These are phyloP conservation scores for Casuarius casuarius DNA, from an alignment of 2,113 vertebrate species.

Conservation along the genomic window DNA sequence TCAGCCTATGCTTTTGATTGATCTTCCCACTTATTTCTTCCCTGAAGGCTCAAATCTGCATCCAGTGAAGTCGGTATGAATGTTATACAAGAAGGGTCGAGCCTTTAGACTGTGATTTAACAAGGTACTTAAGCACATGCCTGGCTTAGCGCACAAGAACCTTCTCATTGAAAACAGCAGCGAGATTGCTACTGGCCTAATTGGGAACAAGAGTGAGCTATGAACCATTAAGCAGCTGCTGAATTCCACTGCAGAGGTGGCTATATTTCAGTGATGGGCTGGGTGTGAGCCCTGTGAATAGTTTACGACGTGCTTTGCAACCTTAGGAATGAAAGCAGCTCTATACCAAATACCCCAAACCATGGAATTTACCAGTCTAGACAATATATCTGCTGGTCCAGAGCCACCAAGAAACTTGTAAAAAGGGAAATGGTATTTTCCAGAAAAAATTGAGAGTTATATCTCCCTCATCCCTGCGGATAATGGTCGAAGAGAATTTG, in stretches of 20 bases:
- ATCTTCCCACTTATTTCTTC: conserved; percentile 17
- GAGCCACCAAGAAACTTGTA: background rate
- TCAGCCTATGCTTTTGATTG: conserved; percentile 6
- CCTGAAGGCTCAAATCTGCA: conserved; percentile 24
- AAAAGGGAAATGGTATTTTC: conserved; percentile 4
- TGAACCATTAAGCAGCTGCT: conserved; percentile 41
- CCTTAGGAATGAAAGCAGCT: conserved; percentile 7
- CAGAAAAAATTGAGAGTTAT: background rate
- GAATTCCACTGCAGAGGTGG: background rate
- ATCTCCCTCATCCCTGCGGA: background rate
- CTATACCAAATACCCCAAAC: background rate
- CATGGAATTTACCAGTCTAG: background rate
- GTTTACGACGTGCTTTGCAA: conserved; percentile 13
- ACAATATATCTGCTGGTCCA: background rate
- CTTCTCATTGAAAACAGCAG: background rate
- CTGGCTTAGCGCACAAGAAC: conserved; percentile 2
- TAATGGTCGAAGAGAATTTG: background rate
- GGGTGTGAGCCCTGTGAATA: background rate
- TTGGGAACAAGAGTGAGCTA: background rate
- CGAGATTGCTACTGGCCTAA: conserved; percentile 43
- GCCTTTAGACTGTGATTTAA: conserved; percentile 52
- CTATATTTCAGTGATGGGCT: conserved; percentile 1
- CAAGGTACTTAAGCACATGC: conserved; percentile 37
- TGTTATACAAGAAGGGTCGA: conserved; percentile 36
- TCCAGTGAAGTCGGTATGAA: conserved; percentile 19